Evolutionary conservation across 2,888 invertebrate species (phyloP), one percentile per base, ranked within the genome.

Genomic region (Monopis laevigella): DNA sequence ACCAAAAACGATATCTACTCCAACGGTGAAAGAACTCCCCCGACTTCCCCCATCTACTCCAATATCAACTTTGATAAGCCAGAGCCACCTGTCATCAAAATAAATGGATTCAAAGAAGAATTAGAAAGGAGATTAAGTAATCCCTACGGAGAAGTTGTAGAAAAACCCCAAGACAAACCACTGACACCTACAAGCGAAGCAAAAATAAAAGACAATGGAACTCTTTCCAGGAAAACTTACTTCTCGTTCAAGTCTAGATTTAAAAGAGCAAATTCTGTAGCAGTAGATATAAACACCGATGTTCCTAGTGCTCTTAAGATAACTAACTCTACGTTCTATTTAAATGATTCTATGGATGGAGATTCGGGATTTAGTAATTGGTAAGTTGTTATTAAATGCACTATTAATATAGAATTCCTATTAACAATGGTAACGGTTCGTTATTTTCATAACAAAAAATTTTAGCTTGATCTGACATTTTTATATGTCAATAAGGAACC

Each of bases 311-410:
- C 83, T 2, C 51, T 85, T 42, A 81, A 82, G 51, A 78, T 83
- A 34, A 84, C 86, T 1, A 85, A 86, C 48, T 89, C 89, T 38
- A 89, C 88, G 0, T 90, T 90, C 62, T 90, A 90, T 55, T 62
- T 89, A 51, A 87, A 87, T 38, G 86, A 88, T 48, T 83, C 86
- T 0, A 84, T 85, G 51, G 86, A 88, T 51, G 80, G 85, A 1
- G 87, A 87, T 55, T 85, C 85, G 1, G 85, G 85, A 21, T 85
- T 85, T 51, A 84, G 80, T 49, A 74, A 81, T 50, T 75, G 81
- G 82, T 81, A 55, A 66, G 65, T 50, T 35, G 6, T 12, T 11
- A n/a, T n/a, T n/a, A n/a, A n/a, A n/a, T n/a, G n/a, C n/a, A n/a
- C n/a, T n/a, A n/a, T n/a, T n/a, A n/a, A n/a, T n/a, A n/a, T n/a